Conservation (phyloP, 2,113 vertebrate species). For the Thinocorus orbignyianus region DNA sequence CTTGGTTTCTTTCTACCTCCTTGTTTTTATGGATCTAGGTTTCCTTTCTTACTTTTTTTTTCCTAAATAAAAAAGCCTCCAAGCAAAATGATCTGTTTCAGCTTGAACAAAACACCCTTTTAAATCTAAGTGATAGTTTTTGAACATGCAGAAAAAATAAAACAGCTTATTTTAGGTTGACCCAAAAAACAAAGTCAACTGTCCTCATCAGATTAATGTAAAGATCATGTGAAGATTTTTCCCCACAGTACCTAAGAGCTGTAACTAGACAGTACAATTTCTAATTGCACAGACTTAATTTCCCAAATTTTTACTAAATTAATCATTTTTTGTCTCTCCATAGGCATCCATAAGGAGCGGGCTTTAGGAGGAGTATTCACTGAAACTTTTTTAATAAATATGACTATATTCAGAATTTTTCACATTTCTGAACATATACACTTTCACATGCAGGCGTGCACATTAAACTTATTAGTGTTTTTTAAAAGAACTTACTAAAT, state of each 20-base stretch:
- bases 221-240: not conserved
- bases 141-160: not conserved
- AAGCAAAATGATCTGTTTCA: not conserved
- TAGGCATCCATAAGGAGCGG: not conserved
- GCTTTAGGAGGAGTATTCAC: not conserved
- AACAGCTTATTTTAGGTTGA: not conserved
- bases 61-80: not conserved
- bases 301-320: not conserved
- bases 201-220: not conserved
- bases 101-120: not conserved
- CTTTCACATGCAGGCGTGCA: not conserved
- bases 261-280: not conserved
- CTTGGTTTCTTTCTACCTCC: not conserved
- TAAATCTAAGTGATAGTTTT: not conserved
- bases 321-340: not conserved
- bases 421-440: not conserved
- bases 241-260: not conserved
- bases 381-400: not conserved
- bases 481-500: not conserved
- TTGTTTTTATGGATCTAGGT: not conserved
- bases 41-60: not conserved
- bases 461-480: not conserved
- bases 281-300: not conserved
- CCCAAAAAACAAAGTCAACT: not conserved
- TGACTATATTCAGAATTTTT: not conserved